Evolutionary conservation across 2,113 vertebrate genomes (phyloP).

Genomic region (Glaucomys volans): DNA sequence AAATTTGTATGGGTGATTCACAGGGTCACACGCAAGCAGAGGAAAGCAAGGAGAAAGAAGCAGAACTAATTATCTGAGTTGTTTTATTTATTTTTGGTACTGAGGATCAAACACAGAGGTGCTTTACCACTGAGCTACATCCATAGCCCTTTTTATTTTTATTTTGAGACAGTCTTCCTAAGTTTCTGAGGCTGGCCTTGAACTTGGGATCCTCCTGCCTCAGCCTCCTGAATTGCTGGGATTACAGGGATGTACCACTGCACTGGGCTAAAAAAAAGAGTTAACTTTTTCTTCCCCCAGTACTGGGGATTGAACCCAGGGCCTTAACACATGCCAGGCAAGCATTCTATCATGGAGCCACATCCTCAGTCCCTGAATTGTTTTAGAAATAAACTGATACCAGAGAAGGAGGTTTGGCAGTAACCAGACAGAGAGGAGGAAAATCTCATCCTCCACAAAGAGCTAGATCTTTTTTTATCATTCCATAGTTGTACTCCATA

Average conservation of each 20-base stretch:
- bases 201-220: background rate
- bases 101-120: background rate
- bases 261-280: background rate
- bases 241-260: background rate
- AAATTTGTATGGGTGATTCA: background rate
- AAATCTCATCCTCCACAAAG: background rate
- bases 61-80: background rate
- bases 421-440: background rate
- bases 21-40: background rate
- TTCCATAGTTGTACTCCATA: background rate
- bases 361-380: background rate
- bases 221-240: background rate
- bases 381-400: slow-evolving; percentile 25
- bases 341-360: too few relatives aligned
- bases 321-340: too few relatives aligned
- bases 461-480: background rate
- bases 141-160: background rate
- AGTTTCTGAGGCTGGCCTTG: background rate
- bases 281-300: too few relatives aligned
- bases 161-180: background rate
- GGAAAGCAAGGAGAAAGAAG: background rate
- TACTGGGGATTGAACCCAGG: background rate
- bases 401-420: background rate
- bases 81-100: background rate
- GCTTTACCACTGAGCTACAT: background rate